Base-by-base conservation (phyloP, 2,113 vertebrate species). In the Pangasianodon hypophthalmus region DNA sequence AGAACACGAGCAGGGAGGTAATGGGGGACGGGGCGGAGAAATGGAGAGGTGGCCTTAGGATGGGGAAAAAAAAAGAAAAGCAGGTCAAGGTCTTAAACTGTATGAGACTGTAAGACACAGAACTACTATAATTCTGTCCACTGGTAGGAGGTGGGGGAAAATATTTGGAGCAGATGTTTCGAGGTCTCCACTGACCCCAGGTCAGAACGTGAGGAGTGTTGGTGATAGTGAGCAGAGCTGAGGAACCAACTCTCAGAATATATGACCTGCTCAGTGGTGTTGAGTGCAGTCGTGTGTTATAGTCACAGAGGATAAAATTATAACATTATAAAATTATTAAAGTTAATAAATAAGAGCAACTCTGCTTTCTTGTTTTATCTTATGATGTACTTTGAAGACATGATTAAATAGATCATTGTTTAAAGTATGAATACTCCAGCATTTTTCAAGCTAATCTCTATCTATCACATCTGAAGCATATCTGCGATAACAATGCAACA, bases 1-100 rank as follows among this genome's bases (percentile, higher is more conserved):
- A 90, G 71, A 79, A 60, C n/a, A 84, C 16, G 21, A 85, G 46
- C 62, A 44, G 73, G n/a, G 80, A 82, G n/a, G 80, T 37, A 56
- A 37, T 83, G 8, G 29, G 62, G 87, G 41, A 67, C 29, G 10
- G 80, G 18, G 83, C 1, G 37, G 83, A 85, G 75, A 87, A 77
- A 54, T 64, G 14, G 73, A 88, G 46, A 67, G 64, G 56, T 83
- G 81, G 84, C 50, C 64, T 75, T 83, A 6, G 60, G 87, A 62
- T 62, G 52, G 87, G 10, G 37, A 37, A 37, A 54, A 69, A 64
- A 32, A 18, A 75, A n/a, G 71, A 48, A 83, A 56, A 83, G 52
- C 18, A 41, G 80, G 52, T 37, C 80, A 83, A 37, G 48, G 50
- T 56, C 50, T 54, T 82, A 18, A 10, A n/a, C 26, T 56, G 80